These are phyloP conservation scores for Actinia equina DNA, from an alignment of 64 coral and sea anemone genomes.

Conservation along the genomic window DNA sequence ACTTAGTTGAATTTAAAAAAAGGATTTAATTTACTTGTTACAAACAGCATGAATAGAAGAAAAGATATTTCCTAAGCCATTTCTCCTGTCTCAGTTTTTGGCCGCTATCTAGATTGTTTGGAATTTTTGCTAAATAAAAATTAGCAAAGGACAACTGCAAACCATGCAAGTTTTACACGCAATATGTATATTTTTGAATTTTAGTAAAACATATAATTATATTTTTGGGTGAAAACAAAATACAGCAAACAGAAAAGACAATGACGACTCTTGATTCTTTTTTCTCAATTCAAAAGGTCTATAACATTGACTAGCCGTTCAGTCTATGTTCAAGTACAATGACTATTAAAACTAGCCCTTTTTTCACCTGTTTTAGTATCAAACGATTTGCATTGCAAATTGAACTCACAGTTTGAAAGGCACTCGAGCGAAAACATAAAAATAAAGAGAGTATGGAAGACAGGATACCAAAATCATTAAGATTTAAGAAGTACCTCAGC, in stretches of 20 bases:
- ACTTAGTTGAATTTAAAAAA: no score
- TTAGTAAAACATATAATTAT: background rate
- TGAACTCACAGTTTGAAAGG: background rate
- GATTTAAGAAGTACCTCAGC: background rate
- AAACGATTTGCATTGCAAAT: conserved; percentile 11
- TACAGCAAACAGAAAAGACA: background rate
- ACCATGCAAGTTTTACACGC: no score
- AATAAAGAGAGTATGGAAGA: background rate
- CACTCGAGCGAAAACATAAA: conserved; percentile 17
- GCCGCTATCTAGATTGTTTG: no score
- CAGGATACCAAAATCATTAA: background rate
- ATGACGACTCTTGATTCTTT: background rate
- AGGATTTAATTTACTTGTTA: no score
- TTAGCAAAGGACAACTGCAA: no score
- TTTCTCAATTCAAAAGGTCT: conserved; percentile 8
- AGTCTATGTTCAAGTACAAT: background rate
- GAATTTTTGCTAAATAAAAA: no score
- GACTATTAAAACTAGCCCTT: background rate
- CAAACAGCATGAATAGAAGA: no score
- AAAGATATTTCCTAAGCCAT: no score
- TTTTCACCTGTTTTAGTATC: background rate
- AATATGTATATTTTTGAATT: no score
- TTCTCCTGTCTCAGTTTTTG: no score
- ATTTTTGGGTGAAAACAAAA: background rate
- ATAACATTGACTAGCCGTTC: conserved; percentile 6